Percentiles rank a stretch among this genome's conserved stretches.
These are phyloP conservation scores for Lathronympha strigana DNA, from an alignment of 2,888 invertebrate genomes.

Conservation along the genomic window DNA sequence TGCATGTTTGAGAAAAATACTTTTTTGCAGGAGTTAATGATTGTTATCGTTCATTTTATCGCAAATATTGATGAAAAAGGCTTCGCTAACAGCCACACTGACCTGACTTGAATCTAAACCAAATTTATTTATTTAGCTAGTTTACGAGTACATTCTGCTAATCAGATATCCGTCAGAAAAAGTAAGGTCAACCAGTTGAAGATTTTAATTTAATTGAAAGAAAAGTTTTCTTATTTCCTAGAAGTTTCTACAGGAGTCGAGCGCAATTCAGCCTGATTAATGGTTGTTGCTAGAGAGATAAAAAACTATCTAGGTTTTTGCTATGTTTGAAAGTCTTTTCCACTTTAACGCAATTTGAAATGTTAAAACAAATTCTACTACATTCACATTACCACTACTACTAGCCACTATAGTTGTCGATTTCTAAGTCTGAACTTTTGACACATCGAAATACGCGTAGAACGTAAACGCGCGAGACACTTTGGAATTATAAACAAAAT, in stretches of 20 bases:
- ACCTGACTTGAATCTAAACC: background rate
- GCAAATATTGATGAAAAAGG: too few relatives aligned
- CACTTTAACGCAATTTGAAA: constrained; percentile 18
- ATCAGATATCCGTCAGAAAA: constrained; percentile 25
- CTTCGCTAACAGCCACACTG: too few relatives aligned
- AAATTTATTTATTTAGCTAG: background rate
- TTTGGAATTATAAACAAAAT: too few relatives aligned
- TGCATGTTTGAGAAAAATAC: too few relatives aligned
- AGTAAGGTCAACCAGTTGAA: constrained; percentile 26
- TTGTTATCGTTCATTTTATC: too few relatives aligned
- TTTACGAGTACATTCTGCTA: constrained; percentile 3
- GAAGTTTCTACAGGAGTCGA: constrained; percentile 29
- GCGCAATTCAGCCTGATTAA: constrained; percentile 38
- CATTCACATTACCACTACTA: background rate
- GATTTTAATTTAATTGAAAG: constrained; percentile 37
- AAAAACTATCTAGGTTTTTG: constrained; percentile 33
- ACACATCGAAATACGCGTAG: too few relatives aligned
- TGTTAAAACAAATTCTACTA: background rate
- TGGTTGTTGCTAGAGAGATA: constrained; percentile 31
- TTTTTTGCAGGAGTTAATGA: too few relatives aligned
- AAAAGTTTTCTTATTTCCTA: constrained; percentile 36
- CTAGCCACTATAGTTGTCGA: too few relatives aligned
- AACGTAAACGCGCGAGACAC: too few relatives aligned
- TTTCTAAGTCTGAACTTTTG: too few relatives aligned
- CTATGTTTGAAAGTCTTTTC: constrained; percentile 20